Conservation (phyloP, 2,113 vertebrate species). For the Apeltes quadracus region DNA sequence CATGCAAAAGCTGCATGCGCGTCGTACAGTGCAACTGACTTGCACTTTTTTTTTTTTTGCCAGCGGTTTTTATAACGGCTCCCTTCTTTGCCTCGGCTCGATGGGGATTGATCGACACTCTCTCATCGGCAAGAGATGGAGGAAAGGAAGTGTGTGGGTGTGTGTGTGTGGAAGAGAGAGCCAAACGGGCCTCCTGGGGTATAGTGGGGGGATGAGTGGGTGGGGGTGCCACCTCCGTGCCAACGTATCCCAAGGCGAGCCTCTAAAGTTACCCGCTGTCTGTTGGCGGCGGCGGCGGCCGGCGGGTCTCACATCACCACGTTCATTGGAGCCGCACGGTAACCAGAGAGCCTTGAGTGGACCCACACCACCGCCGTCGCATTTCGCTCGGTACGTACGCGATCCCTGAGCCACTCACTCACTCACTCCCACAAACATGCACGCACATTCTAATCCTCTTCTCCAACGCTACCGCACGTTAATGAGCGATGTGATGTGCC, state of each 20-base stretch:
- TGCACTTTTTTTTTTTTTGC: neutral
- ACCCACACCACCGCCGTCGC: slow-evolving; percentile 39
- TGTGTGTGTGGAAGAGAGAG: slow-evolving; percentile 18
- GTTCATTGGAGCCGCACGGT: slow-evolving; percentile 43
- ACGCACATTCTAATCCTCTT: slow-evolving; percentile 7
- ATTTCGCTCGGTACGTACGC: slow-evolving; percentile 21
- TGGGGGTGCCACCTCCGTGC: slow-evolving; percentile 35
- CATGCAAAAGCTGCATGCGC: slow-evolving; percentile 6
- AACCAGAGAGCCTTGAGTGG: slow-evolving; percentile 48
- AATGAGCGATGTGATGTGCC: slow-evolving; percentile 55
- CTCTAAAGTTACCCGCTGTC: slow-evolving; percentile 66
- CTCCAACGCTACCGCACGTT: slow-evolving; percentile 13
- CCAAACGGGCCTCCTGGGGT: neutral
- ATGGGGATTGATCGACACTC: slow-evolving; percentile 9
- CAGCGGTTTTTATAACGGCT: slow-evolving; percentile 3
- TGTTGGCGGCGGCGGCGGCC: slow-evolving; percentile 40
- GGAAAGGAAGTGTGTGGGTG: slow-evolving; percentile 27
- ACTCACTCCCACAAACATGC: neutral
- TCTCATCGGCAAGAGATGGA: slow-evolving; percentile 28
- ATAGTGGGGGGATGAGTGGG: slow-evolving; percentile 1
- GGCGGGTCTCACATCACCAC: slow-evolving; percentile 42
- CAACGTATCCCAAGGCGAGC: slow-evolving; percentile 34
- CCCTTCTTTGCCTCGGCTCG: slow-evolving; percentile 15
- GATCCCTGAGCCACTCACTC: neutral
- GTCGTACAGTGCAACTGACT: neutral